phyloP scores from a whole-genome alignment of 2,888 invertebrate species.

The Apamea anceps region DNA sequence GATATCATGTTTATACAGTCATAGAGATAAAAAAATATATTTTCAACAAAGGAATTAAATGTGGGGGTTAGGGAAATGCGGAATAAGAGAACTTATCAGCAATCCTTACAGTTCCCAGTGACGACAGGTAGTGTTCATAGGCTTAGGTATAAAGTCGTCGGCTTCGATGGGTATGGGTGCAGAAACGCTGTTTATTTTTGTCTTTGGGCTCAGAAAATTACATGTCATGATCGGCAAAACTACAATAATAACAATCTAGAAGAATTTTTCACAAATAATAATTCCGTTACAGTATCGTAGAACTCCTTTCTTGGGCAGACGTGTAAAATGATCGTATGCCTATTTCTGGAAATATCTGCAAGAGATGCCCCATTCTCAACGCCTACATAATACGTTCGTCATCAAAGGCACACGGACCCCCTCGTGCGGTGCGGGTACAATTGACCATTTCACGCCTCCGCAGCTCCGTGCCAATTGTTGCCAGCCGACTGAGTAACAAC shows the following conservation, averaged over 20 bases:
- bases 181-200: neutral
- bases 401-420: conserved; percentile 24
- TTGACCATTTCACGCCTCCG: conserved; percentile 66
- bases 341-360: neutral
- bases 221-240: neutral
- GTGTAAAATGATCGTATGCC: neutral
- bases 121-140: neutral
- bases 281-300: too few relatives aligned
- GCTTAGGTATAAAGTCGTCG: neutral
- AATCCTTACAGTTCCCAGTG: neutral
- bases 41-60: neutral
- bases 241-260: neutral
- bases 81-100: neutral
- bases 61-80: too few relatives aligned
- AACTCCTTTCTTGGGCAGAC: too few relatives aligned
- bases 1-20: neutral
- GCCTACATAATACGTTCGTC: neutral
- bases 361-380: neutral
- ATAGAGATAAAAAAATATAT: neutral
- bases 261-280: neutral
- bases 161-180: too few relatives aligned
- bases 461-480: conserved; percentile 56
- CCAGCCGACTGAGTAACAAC: conserved; percentile 50
- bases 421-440: conserved; percentile 45
- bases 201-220: neutral